Base-by-base conservation (phyloP, 2,113 vertebrate species). In the Regulus satrapa region DNA sequence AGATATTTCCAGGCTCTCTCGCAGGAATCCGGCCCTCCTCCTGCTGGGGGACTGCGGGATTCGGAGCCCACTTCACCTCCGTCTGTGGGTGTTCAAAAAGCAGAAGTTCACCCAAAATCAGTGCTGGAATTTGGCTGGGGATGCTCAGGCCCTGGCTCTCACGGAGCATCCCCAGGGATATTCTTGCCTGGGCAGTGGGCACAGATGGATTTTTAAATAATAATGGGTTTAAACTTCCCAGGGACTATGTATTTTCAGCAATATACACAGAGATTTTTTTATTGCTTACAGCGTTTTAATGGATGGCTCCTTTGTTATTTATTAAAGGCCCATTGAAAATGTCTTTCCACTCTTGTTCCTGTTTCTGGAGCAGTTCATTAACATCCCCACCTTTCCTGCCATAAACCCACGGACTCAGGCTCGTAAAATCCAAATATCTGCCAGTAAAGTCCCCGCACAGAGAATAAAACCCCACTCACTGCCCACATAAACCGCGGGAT, bases 1-100 rank as follows among this genome's bases (percentile, higher is more conserved):
- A 91, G 95, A 91, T 94, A 90, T 92, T 95, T 94, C 61, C 90
- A 95, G 88, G 88, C 96, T 88, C 95, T 54, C 90, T 83, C 19
- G 62, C 41, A 94, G 95, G 95, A 96, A 89, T 85, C 79, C 95
- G 85, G 77, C 74, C 71, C 81, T 66, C 54, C 88, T 80, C 73
- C 21, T 36, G 10, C 40, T 14, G 28, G 74, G 91, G 58, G 59
- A 26, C 91, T 26, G 80, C 32, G 10, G 93, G 72, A 20, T 28
- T 13, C 6, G 3, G 21, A 85, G 75, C 75, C 94, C 58, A 4
- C 79, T 84, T 43, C 0, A 1, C 9, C 12, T 29, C 58, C 4
- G 2, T 5, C 56, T 5, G 38, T 0, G 40, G 61, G 41, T 10
- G 38, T 19, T 43, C 41, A 25, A 23, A 85, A 46, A 45, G 8